A percentile compares a stretch with the other conserved stretches of the same genome.
phyloP scores from a whole-genome alignment of 2,113 vertebrate species.

The Lophura nycthemera region DNA sequence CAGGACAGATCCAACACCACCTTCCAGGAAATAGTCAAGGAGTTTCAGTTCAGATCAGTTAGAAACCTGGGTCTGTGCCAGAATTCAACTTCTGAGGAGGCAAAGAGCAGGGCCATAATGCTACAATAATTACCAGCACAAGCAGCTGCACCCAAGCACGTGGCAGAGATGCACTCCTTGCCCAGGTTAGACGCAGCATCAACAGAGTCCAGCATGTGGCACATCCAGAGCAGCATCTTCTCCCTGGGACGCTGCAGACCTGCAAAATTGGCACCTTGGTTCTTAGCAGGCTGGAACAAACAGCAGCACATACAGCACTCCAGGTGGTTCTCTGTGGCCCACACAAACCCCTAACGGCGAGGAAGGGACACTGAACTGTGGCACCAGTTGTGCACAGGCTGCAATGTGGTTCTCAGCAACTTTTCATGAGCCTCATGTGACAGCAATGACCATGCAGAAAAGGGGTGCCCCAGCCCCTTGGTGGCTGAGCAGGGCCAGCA shows the following conservation, averaged over 20 bases:
- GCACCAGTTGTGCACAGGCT: background rate
- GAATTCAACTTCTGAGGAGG: rapidly evolving
- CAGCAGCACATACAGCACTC: background rate
- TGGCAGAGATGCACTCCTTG: background rate
- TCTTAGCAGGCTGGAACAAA: background rate
- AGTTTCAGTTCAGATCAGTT: background rate
- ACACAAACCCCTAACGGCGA: background rate
- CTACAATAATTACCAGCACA: background rate
- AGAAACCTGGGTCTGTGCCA: background rate
- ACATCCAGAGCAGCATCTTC: background rate
- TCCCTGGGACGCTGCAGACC: background rate
- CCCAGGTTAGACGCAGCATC: background rate
- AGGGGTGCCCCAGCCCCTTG: background rate
- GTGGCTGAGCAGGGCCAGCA: background rate
- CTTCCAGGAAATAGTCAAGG: background rate
- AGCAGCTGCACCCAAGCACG: background rate
- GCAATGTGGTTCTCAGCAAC: background rate
- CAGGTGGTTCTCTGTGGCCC: background rate
- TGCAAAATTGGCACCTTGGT: background rate
- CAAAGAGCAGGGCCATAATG: background rate
- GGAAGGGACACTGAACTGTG: background rate
- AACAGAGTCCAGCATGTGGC: background rate
- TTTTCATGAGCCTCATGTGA: background rate
- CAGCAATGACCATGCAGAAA: background rate
- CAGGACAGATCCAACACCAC: rapidly evolving